Percentiles rank a stretch among this genome's conserved stretches.
Conservation (phyloP, 2,113 vertebrate genomes). For the Helogale parvula region DNA sequence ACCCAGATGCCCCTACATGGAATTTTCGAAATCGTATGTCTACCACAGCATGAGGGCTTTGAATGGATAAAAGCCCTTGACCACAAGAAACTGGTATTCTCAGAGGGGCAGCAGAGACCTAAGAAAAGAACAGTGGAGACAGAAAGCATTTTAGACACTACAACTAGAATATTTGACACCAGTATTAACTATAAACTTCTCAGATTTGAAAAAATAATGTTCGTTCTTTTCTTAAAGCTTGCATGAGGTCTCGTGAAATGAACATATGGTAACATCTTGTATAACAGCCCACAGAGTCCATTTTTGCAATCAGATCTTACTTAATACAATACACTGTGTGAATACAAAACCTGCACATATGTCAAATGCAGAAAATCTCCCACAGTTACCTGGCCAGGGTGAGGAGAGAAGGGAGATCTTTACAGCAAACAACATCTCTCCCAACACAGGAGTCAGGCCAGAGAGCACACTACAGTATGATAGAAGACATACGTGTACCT, state of each 20-base stretch:
- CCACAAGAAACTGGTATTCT: neutral
- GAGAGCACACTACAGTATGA: neutral
- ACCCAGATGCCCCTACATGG: no score
- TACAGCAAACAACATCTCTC: neutral
- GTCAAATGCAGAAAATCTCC: constrained; percentile 45
- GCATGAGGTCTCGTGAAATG: constrained; percentile 51
- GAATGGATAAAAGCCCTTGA: neutral
- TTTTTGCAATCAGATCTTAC: constrained; percentile 63
- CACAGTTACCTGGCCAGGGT: neutral
- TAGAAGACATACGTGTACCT: neutral
- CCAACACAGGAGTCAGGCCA: neutral
- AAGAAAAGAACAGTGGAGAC: neutral
- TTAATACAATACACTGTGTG: constrained; percentile 34
- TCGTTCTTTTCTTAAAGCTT: constrained; percentile 35
- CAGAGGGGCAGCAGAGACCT: neutral
- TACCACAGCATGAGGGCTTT: neutral
- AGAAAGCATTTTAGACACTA: neutral
- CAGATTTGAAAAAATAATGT: neutral
- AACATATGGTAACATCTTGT: constrained; percentile 45
- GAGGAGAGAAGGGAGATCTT: neutral
- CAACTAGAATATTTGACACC: neutral
- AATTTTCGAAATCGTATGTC: neutral
- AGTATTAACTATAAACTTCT: neutral
- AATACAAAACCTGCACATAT: constrained; percentile 35
- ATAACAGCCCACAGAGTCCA: constrained; percentile 57